These are phyloP conservation scores for Cacoxenus indagator DNA, from an alignment of 2,888 invertebrate species.

Conservation along the genomic window DNA sequence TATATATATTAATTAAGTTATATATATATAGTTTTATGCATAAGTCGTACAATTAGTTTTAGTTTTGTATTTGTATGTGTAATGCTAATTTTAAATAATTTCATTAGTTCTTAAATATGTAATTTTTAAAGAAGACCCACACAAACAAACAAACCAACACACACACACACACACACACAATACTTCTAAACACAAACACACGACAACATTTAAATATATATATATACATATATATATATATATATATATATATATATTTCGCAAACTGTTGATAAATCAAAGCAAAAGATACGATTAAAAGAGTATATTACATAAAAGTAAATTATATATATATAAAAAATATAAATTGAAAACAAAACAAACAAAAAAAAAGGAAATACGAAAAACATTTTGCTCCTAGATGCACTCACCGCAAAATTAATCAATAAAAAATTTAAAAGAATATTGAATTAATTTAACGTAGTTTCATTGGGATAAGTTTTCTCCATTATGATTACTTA, in stretches of 20 bases:
- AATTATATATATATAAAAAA: conserved; percentile 10
- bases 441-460: conserved; percentile 35
- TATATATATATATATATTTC: conserved; percentile 17
- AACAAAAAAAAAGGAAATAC: conserved; percentile 32
- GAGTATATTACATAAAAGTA: conserved; percentile 20
- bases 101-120: conserved; percentile 13
- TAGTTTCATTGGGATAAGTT: not conserved
- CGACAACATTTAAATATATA: not conserved
- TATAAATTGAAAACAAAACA: conserved; percentile 24
- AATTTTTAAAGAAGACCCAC: not conserved
- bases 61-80: conserved; percentile 15
- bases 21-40: conserved; percentile 21
- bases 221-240: not conserved
- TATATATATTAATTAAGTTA: conserved; percentile 16
- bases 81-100: conserved; percentile 19
- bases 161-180: conserved; percentile 34
- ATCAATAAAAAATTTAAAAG: conserved; percentile 64
- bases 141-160: conserved; percentile 12
- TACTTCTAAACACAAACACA: conserved; percentile 5
- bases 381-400: conserved; percentile 67
- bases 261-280: conserved; percentile 38
- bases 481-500: too few species aligned
- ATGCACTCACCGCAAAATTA: conserved; percentile 68
- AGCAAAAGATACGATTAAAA: conserved; percentile 32
- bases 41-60: conserved; percentile 29